A percentile compares a stretch with the other conserved stretches of the same genome.
Evolutionary conservation across 2,888 invertebrate genomes (phyloP).

Genomic region (Disparrhopalites patrizii): DNA sequence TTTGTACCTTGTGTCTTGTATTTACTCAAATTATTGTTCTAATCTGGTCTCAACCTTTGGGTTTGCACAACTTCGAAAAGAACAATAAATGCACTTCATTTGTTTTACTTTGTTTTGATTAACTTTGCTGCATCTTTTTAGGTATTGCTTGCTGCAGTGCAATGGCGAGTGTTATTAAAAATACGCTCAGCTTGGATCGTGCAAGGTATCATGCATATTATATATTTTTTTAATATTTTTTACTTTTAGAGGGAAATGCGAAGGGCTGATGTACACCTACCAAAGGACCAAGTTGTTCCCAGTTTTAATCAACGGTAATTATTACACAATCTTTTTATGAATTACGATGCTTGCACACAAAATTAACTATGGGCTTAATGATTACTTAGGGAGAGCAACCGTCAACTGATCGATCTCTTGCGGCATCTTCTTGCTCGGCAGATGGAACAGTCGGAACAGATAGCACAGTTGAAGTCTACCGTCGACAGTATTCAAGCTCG

Average conservation of each 20-base stretch:
- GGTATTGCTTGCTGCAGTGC: too few relatives aligned
- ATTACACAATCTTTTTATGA: background rate
- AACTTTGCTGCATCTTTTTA: background rate
- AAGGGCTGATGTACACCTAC: constrained; percentile 22
- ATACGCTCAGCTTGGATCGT: too few relatives aligned
- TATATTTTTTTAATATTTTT: too few relatives aligned
- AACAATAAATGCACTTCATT: too few relatives aligned
- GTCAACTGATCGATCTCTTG: constrained; percentile 47
- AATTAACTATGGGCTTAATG: background rate
- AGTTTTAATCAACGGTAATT: constrained; percentile 45
- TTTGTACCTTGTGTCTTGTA: constrained; percentile 5
- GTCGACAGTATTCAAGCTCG: constrained; percentile 46
- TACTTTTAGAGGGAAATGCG: constrained; percentile 14
- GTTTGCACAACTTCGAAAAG: too few relatives aligned
- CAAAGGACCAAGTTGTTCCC: constrained; percentile 45
- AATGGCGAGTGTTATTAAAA: too few relatives aligned
- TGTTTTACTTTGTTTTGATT: too few relatives aligned
- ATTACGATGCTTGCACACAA: background rate
- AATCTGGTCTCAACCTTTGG: background rate
- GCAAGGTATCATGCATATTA: too few relatives aligned
- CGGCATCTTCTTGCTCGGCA: constrained; percentile 47
- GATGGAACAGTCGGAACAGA: constrained; percentile 48
- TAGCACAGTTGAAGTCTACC: constrained; percentile 43
- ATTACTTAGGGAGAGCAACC: constrained; percentile 45
- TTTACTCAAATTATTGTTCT: constrained; percentile 6